These are phyloP conservation scores for Noctua pronuba DNA, from an alignment of 2,888 invertebrate species.

Conservation along the genomic window DNA sequence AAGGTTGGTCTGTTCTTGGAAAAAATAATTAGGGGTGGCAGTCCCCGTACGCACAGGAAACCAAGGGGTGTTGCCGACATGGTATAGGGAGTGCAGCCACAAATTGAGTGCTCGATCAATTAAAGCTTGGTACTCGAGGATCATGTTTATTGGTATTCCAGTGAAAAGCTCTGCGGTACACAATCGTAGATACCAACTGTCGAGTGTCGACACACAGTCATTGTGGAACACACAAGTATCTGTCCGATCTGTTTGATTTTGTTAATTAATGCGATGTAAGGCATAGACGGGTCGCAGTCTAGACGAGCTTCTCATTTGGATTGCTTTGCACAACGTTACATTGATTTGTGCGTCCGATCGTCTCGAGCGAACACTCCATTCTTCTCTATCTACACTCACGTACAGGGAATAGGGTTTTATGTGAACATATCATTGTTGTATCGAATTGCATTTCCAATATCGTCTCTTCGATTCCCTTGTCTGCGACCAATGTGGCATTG, in stretches of 20 bases:
- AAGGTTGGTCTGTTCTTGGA: neutral
- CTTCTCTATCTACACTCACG: conserved; percentile 29
- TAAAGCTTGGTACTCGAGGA: neutral
- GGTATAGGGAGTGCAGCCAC: neutral
- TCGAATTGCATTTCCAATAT: conserved; percentile 65
- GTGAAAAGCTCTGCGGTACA: conserved; percentile 45
- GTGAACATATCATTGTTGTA: conserved; percentile 60
- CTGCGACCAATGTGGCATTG: conserved; percentile 50
- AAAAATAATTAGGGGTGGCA: neutral
- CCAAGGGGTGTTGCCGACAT: neutral
- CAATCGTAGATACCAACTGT: conserved; percentile 6
- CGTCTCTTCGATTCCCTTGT: conserved; percentile 60
- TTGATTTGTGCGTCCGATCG: conserved; percentile 80
- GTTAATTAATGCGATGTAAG: conserved; percentile 73
- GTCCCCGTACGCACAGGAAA: neutral
- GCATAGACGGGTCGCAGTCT: conserved; percentile 65
- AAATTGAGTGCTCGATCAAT: conserved; percentile 11
- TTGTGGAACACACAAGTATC: conserved; percentile 53
- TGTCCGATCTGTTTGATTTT: conserved; percentile 70
- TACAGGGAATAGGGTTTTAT: conserved; percentile 47
- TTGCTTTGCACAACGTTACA: conserved; percentile 77
- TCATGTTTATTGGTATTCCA: conserved; percentile 50
- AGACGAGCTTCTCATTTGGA: conserved; percentile 74
- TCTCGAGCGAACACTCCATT: conserved; percentile 60
- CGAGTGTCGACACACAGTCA: conserved; percentile 26